Evolutionary conservation across 2,113 vertebrate genomes (phyloP).

Genomic region (Hemiprocne comata): DNA sequence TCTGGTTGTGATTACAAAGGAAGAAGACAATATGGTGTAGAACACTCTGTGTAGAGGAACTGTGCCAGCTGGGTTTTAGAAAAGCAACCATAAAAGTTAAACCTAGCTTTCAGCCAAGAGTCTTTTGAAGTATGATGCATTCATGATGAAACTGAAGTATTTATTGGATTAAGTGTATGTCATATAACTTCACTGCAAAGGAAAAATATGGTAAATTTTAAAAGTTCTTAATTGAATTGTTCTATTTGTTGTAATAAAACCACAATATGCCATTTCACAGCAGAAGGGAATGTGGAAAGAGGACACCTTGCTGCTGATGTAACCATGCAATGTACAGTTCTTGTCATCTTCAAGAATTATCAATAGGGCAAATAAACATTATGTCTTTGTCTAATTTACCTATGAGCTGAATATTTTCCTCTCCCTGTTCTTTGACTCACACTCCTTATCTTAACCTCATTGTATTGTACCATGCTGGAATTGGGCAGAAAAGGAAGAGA

Average conservation of each 20-base stretch:
- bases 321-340: background rate
- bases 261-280: background rate
- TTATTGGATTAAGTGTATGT: background rate
- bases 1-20: background rate
- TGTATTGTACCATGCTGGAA: background rate
- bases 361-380: background rate
- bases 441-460: background rate
- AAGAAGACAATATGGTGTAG: background rate
- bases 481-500: background rate
- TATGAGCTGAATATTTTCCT: background rate
- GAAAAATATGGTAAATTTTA: background rate
- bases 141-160: background rate
- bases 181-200: background rate
- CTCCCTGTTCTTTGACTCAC: background rate
- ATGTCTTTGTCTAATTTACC: background rate
- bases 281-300: background rate
- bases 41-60: background rate
- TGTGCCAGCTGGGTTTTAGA: background rate
- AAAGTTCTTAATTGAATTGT: background rate
- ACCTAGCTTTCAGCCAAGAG: background rate
- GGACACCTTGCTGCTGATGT: background rate
- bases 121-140: background rate
- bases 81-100: background rate
- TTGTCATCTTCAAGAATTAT: background rate
- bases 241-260: background rate